phyloP scores from a whole-genome alignment of 2,113 vertebrate species.

The Dicerorhinus sumatrensis region DNA sequence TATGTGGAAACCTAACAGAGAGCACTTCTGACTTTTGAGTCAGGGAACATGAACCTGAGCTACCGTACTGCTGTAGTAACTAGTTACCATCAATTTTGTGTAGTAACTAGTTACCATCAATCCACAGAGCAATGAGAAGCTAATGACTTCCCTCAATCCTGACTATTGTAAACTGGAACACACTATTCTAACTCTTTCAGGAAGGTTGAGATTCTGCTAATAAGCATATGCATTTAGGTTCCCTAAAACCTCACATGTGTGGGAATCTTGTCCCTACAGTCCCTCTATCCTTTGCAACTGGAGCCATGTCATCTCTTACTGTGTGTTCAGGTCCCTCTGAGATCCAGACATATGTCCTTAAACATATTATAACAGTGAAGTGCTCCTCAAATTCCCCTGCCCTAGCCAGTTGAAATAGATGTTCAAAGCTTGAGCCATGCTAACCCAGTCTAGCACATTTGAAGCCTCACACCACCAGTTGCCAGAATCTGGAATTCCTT shows the following conservation, averaged over 20 bases:
- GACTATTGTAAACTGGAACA: not conserved
- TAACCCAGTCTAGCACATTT: not conserved
- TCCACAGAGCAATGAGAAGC: not conserved
- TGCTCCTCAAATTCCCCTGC: not conserved
- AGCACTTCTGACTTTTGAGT: not conserved
- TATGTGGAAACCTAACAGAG: not conserved
- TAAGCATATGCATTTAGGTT: not conserved
- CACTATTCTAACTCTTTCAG: not conserved
- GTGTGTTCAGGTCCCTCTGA: not conserved
- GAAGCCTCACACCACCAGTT: not conserved
- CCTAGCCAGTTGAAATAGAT: not conserved
- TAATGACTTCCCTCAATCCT: not conserved
- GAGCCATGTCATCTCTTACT: not conserved
- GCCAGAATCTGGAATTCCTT: not conserved
- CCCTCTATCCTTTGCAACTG: not conserved
- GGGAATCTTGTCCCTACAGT: not conserved
- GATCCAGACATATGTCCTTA: not conserved
- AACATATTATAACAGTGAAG: not conserved
- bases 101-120: not conserved
- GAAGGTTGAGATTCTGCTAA: not conserved
- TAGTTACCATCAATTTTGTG: not conserved
- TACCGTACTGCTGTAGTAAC: not conserved
- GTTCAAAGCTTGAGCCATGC: not conserved
- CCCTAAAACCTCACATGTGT: not conserved
- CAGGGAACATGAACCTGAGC: not conserved